These are phyloP conservation scores for Vanacampus margaritifer DNA, from an alignment of 2,113 vertebrate genomes.

Conservation along the genomic window DNA sequence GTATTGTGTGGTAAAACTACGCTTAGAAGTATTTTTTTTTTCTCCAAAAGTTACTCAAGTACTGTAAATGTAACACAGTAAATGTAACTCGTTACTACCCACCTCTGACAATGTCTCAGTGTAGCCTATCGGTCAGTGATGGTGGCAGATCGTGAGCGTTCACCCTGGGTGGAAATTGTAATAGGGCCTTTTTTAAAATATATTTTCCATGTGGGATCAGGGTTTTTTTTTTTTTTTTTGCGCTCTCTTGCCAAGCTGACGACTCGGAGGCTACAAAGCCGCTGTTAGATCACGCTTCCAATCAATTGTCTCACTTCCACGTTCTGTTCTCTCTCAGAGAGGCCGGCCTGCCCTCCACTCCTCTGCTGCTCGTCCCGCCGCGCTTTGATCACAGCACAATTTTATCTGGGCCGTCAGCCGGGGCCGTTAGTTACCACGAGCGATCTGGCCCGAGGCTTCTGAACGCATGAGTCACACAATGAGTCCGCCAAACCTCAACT, in stretches of 20 bases:
- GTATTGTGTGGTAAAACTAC: no score
- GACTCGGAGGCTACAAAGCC: background rate
- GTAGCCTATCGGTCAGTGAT: no score
- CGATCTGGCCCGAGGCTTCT: constrained; percentile 24
- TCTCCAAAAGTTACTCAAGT: no score
- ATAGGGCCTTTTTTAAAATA: background rate
- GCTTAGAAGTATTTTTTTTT: no score
- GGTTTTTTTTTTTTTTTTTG: background rate
- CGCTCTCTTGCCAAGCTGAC: background rate
- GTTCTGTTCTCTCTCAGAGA: constrained; percentile 7
- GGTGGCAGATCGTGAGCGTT: background rate
- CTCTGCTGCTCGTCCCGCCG: background rate
- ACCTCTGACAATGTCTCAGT: no score
- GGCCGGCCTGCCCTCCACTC: background rate
- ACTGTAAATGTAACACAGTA: no score
- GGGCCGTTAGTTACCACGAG: constrained; percentile 31
- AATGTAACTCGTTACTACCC: no score
- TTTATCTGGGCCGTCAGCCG: constrained; percentile 39
- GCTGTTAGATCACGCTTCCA: background rate
- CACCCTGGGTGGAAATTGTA: background rate
- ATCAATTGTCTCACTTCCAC: constrained; percentile 11
- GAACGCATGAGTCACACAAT: constrained; percentile 47
- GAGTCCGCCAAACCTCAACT: constrained; percentile 42
- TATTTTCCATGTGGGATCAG: background rate
- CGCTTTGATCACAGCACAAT: constrained; percentile 40